Conservation (phyloP, 2,888 invertebrate species). For the Erebia ligea region DNA sequence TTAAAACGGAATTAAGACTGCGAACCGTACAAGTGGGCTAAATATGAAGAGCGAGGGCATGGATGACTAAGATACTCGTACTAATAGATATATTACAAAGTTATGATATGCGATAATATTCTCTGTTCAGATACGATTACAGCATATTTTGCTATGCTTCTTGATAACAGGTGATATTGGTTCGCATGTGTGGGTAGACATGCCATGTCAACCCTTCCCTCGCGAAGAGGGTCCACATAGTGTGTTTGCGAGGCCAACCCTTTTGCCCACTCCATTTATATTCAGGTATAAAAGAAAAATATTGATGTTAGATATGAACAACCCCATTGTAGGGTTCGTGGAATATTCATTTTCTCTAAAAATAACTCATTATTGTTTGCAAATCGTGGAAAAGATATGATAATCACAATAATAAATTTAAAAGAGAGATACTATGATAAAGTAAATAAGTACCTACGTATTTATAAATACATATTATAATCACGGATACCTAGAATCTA, state of each 20-base stretch:
- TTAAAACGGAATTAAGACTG: conserved; percentile 51
- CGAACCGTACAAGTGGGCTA: conserved; percentile 43
- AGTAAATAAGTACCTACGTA: not conserved
- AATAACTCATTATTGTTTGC: conserved; percentile 5
- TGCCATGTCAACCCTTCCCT: conserved; percentile 66
- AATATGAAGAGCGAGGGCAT: conserved; percentile 39
- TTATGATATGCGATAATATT: conserved; percentile 19
- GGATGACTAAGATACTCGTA: conserved; percentile 33
- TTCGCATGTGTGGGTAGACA: conserved; percentile 41
- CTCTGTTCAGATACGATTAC: conserved; percentile 18
- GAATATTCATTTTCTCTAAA: conserved; percentile 56
- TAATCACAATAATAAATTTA: not conserved
- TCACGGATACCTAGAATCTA: not conserved
- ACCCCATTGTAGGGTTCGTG: conserved; percentile 50
- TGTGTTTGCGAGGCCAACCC: conserved; percentile 53
- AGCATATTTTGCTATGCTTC: conserved; percentile 27
- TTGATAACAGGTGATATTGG: conserved; percentile 42
- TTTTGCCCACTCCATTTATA: conserved; percentile 56
- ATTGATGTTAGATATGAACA: conserved; percentile 64
- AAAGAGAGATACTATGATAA: not conserved
- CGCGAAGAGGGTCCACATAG: conserved; percentile 56
- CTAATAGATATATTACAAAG: conserved; percentile 2
- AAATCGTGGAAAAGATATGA: not conserved
- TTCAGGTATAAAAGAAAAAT: conserved; percentile 67
- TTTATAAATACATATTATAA: too few species aligned